Evolutionary conservation across 2,113 vertebrate genomes (phyloP), one percentile per base, ranked within the genome.

Genomic region (Anguilla japonica): DNA sequence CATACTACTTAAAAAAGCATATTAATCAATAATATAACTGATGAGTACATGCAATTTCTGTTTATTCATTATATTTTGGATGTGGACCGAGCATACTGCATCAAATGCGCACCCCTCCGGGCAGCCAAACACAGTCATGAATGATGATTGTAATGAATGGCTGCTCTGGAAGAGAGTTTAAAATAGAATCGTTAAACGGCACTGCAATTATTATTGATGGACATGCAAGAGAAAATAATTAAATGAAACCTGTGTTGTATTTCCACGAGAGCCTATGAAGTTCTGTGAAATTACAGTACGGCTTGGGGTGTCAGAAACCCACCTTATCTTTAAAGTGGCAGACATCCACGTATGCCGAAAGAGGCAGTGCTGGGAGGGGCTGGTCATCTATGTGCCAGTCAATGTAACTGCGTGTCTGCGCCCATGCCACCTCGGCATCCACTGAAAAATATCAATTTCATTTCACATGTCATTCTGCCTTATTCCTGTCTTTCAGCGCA

Each of bases 381-480:
- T 81, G 84, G 83, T 84, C 84, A 87, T 81, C 75, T 79, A 84
- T 34, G 60, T 34, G 43, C 39, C 34, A 43, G 75, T 81, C 75
- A 80, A 43, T 84, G 87, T 43, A 85, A 80, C 83, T 7, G 5
- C 79, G 20, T 40, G 40, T 81, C 78, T 7, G 18, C 46, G 39
- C 46, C 39, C 39, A 39, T 71, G 26, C 63, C 86, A 71, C 80
- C 16, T n/a, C 82, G 22, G 0, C 29, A 79, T 50, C 79, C 41
- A 26, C 79, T 85, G 57, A 71, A 57, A 67, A 88, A 85, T 81
- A 75, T 79, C 63, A 15, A 78, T 85, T 88, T 85, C 60, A 67
- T 67, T 67, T 67, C 60, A 67, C 60, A 67, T 26, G 60, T 26
- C 22, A 22, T 67, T 26, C 60, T 1, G 60, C 18, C 3, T 5